phyloP scores from a whole-genome alignment of 1,140 invertebrate genomes.

The Drosophila mayri region DNA sequence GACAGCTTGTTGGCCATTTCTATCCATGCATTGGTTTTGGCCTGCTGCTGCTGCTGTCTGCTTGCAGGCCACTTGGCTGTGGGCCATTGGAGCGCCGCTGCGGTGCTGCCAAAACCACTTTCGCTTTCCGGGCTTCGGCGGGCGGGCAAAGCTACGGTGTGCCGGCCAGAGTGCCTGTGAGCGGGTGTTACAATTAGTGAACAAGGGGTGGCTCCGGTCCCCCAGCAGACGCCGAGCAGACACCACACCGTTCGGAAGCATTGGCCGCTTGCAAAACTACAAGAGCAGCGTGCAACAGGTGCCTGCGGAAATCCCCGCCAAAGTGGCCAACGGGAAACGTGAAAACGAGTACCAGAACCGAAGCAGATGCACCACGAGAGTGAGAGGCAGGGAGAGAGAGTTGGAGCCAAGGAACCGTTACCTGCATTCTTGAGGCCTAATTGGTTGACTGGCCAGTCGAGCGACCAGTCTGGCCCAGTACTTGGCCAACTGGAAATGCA shows the following conservation, averaged over 20 bases:
- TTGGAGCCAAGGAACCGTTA: constrained; percentile 67
- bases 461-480: constrained; percentile 32
- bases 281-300: constrained; percentile 58
- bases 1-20: constrained; percentile 53
- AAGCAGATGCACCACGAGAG: constrained; percentile 19
- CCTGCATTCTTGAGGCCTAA: constrained; percentile 64
- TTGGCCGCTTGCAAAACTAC: constrained; percentile 41
- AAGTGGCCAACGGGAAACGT: constrained; percentile 24
- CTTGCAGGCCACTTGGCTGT: constrained; percentile 44
- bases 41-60: constrained; percentile 26
- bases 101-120: constrained; percentile 69
- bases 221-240: constrained; percentile 25
- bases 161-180: constrained; percentile 5
- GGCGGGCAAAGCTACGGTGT: constrained; percentile 6
- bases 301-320: constrained; percentile 32
- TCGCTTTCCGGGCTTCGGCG: constrained; percentile 62
- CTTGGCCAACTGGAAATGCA: constrained; percentile 67
- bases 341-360: constrained; percentile 27
- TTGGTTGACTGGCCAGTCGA: constrained; percentile 51
- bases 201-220: constrained; percentile 7
- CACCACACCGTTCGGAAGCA: constrained; percentile 26
- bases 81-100: constrained; percentile 32
- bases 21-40: constrained; percentile 56
- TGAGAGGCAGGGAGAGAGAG: constrained; percentile 12
- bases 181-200: background rate